Evolutionary conservation across 1,140 invertebrate genomes (phyloP).

Genomic region (Oncopodura yosiiana): DNA sequence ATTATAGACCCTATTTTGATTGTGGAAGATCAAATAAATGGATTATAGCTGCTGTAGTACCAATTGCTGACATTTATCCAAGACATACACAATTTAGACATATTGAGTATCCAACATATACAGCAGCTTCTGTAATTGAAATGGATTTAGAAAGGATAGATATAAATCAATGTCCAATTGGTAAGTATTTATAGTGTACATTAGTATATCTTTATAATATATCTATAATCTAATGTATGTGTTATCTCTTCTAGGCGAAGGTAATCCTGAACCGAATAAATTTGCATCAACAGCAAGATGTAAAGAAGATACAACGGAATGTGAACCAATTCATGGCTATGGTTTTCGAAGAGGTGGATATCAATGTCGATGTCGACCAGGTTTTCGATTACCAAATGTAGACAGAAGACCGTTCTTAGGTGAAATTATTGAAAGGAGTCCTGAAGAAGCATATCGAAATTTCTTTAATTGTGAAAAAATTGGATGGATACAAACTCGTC

Average conservation of each 20-base stretch:
- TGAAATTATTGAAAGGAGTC: constrained; percentile 85
- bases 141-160: constrained; percentile 96
- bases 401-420: constrained; percentile 83
- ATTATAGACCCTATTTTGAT: constrained; percentile 96
- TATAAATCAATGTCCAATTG: constrained; percentile 96
- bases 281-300: constrained; percentile 86
- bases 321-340: constrained; percentile 91
- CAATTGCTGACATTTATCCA: constrained; percentile 90
- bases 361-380: constrained; percentile 80
- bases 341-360: constrained; percentile 91
- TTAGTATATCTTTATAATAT: too few relatives aligned
- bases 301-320: constrained; percentile 89
- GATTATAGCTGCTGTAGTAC: constrained; percentile 84
- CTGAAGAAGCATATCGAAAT: constrained; percentile 79
- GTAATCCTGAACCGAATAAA: constrained; percentile 77
- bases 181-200: too few relatives aligned
- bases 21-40: constrained; percentile 91
- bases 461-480: constrained; percentile 85
- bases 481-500: constrained; percentile 75
- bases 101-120: constrained; percentile 92
- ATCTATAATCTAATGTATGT: too few relatives aligned
- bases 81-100: constrained; percentile 88
- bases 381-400: constrained; percentile 72
- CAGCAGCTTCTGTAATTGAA: constrained; percentile 83
- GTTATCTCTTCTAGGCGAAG: constrained; percentile 61